Percentiles rank a stretch among this genome's conserved stretches.
Conservation (phyloP, 2,888 invertebrate genomes). For the Gymnoscelis rufifasciata region DNA sequence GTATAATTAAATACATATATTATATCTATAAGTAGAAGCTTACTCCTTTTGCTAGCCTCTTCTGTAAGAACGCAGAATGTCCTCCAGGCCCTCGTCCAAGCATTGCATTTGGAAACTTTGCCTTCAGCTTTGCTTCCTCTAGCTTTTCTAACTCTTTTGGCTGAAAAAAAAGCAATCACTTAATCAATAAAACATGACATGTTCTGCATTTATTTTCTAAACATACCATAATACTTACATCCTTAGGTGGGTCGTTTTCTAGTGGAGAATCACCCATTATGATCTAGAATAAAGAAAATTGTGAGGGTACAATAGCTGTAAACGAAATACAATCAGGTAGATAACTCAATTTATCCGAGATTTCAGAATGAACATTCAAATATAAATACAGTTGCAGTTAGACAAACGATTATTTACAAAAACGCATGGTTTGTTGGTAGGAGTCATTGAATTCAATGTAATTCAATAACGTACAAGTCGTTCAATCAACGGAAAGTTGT, state of each 20-base stretch:
- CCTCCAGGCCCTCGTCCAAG: conserved; percentile 85
- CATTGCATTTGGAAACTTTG: conserved; percentile 90
- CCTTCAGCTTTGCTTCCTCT: conserved; percentile 95
- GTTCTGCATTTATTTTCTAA: no score
- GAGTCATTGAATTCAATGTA: conserved; percentile 22
- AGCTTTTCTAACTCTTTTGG: conserved; percentile 89
- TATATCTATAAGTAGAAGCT: conserved; percentile 49
- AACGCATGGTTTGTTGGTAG: conserved; percentile 29
- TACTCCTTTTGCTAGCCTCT: conserved; percentile 95
- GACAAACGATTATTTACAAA: no score
- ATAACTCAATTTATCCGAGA: no score
- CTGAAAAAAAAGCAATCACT: conserved; percentile 42
- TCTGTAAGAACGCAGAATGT: conserved; percentile 95
- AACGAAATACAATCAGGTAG: no score
- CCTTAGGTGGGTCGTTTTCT: conserved; percentile 68
- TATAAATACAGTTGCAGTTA: no score
- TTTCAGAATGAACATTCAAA: no score
- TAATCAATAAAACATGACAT: background rate
- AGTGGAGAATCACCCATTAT: conserved; percentile 66
- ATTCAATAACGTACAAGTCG: conserved; percentile 30
- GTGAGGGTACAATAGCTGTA: conserved; percentile 12
- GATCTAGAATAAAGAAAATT: conserved; percentile 31
- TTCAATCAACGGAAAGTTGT: conserved; percentile 38
- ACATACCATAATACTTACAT: conserved; percentile 48
- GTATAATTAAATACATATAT: no score